Evolutionary conservation across 2,797 vertebrate genomes (phyloP).

Genomic region (Eurystomus glaucurus): DNA sequence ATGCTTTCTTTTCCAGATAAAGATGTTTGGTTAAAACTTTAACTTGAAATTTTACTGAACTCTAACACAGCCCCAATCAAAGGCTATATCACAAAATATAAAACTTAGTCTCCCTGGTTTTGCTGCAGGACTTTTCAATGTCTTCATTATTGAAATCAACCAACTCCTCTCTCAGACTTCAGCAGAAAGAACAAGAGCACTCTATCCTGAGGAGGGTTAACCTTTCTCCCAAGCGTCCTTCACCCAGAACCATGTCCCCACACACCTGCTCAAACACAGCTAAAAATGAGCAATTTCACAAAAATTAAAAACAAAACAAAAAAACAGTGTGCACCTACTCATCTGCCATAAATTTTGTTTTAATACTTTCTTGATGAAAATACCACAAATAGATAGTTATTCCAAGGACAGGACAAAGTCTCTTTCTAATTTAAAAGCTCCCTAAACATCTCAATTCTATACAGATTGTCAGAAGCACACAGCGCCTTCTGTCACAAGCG

Average conservation of each 20-base stretch:
- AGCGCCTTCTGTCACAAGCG: not conserved
- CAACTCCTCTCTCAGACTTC: constrained; percentile 6
- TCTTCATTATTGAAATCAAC: constrained; percentile 35
- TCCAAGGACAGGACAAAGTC: not conserved
- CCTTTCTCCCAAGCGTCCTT: not conserved
- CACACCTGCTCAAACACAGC: accelerated
- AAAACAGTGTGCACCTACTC: not conserved
- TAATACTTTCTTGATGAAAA: not conserved
- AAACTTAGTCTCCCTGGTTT: not conserved
- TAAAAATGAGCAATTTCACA: not conserved
- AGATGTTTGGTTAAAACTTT: not conserved
- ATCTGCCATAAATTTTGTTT: not conserved
- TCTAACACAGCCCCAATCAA: not conserved
- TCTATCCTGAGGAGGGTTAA: not conserved
- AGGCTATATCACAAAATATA: not conserved
- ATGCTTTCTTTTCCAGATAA: not conserved
- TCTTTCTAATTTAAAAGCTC: not conserved
- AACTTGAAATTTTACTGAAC: not conserved
- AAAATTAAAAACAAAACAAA: not conserved
- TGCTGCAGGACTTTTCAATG: constrained; percentile 9
- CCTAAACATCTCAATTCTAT: not conserved
- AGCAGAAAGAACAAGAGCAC: not conserved
- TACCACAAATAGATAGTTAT: not conserved
- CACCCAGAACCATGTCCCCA: not conserved
- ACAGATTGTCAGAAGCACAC: not conserved